Conservation (phyloP, 2,113 vertebrate species). For the Charina bottae region DNA sequence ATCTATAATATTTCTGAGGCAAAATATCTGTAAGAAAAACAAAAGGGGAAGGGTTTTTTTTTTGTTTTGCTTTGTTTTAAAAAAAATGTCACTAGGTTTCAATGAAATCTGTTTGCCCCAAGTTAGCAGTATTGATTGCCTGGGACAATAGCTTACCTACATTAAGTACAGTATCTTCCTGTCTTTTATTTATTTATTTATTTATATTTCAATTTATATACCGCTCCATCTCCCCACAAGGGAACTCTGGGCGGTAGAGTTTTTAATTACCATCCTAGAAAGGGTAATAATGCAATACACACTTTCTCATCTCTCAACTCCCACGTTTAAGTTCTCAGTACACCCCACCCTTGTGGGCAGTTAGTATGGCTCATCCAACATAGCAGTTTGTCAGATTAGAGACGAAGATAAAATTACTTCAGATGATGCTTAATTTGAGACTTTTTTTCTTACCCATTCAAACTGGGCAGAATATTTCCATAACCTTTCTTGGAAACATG, state of each 20-base stretch:
- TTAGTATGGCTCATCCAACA: neutral
- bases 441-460: neutral
- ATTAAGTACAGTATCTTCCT: slow-evolving; percentile 15
- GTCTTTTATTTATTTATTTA: no score
- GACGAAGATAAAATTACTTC: neutral
- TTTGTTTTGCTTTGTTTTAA: neutral
- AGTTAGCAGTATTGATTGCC: slow-evolving; percentile 21
- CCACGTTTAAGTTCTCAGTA: neutral
- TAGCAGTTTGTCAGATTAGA: neutral
- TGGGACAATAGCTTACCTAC: slow-evolving; percentile 7
- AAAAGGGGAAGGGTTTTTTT: neutral
- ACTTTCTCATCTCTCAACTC: slow-evolving; percentile 17
- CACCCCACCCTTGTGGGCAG: neutral
- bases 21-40: neutral
- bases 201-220: no score
- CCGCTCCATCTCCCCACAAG: no score
- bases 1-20: neutral
- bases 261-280: slow-evolving; percentile 45
- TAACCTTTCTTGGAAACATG: neutral
- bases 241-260: no score
- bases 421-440: neutral
- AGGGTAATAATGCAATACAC: slow-evolving; percentile 1
- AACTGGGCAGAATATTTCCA: neutral
- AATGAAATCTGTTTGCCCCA: slow-evolving; percentile 5
- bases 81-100: neutral